Conservation (phyloP, 2,113 vertebrate species). For the Xyliphius kryptos region DNA sequence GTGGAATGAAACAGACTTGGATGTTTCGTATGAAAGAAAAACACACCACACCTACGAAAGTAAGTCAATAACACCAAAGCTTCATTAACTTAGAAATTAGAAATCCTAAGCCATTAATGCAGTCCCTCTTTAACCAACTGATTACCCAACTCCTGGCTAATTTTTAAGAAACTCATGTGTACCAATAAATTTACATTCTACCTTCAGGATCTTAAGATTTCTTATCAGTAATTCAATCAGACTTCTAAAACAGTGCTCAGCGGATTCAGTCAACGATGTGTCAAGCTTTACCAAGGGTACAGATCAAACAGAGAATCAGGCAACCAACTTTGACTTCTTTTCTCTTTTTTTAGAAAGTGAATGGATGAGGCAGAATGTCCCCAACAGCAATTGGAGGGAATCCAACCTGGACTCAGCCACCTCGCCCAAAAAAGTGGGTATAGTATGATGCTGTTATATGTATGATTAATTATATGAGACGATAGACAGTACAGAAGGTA, state of each 20-base stretch:
- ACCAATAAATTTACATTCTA: no score
- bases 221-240: no score
- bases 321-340: neutral
- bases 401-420: slow-evolving; percentile 74
- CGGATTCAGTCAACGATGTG: no score
- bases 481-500: no score
- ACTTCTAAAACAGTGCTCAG: no score
- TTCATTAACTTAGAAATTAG: neutral
- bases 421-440: slow-evolving; percentile 63
- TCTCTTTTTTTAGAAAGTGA: slow-evolving; percentile 56
- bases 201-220: no score
- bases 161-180: no score
- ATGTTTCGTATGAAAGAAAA: slow-evolving; percentile 73
- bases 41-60: slow-evolving; percentile 72
- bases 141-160: no score
- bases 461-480: no score
- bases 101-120: neutral
- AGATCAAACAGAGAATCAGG: neutral
- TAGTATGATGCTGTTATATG: neutral
- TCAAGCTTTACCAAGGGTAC: neutral
- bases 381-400: slow-evolving; percentile 75
- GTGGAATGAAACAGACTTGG: slow-evolving; percentile 85
- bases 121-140: no score
- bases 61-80: slow-evolving; percentile 39
- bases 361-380: slow-evolving; percentile 56